phyloP scores from a whole-genome alignment of 2,113 vertebrate species.

The Acrocephalus arundinaceus region DNA sequence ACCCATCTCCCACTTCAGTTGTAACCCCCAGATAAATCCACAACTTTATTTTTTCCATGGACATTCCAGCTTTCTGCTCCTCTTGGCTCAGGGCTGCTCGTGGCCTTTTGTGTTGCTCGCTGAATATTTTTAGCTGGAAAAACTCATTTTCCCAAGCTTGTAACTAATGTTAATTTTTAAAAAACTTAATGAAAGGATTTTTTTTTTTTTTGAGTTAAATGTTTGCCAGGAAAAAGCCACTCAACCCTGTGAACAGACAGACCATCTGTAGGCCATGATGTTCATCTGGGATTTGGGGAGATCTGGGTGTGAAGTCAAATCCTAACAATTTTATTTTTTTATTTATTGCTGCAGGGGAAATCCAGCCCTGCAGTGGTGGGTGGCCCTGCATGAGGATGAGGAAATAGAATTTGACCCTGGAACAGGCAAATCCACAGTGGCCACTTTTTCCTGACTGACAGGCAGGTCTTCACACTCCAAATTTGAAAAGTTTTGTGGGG shows the following conservation, averaged over 20 bases:
- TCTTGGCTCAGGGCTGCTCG: neutral
- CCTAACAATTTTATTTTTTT: neutral
- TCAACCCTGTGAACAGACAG: neutral
- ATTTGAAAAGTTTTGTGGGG: neutral
- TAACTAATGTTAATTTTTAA: neutral
- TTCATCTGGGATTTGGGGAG: constrained; percentile 2
- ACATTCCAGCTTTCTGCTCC: neutral
- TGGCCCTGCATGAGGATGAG: neutral
- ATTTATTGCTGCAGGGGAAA: neutral
- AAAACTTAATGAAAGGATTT: neutral
- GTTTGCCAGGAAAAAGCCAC: neutral
- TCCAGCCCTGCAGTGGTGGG: neutral
- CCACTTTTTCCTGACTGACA: neutral
- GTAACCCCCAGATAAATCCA: neutral
- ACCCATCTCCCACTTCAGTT: neutral
- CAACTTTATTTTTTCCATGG: neutral
- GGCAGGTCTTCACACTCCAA: neutral
- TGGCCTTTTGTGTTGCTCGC: neutral
- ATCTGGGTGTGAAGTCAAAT: neutral
- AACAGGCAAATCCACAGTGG: neutral
- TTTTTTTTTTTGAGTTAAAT: neutral
- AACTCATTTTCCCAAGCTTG: neutral
- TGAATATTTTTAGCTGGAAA: neutral
- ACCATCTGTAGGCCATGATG: neutral
- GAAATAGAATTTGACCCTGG: neutral